A percentile compares a stretch with the other conserved stretches of the same genome.
These are phyloP conservation scores for Drosophila willistoni DNA, from an alignment of 1,140 invertebrate species.

Conservation along the genomic window DNA sequence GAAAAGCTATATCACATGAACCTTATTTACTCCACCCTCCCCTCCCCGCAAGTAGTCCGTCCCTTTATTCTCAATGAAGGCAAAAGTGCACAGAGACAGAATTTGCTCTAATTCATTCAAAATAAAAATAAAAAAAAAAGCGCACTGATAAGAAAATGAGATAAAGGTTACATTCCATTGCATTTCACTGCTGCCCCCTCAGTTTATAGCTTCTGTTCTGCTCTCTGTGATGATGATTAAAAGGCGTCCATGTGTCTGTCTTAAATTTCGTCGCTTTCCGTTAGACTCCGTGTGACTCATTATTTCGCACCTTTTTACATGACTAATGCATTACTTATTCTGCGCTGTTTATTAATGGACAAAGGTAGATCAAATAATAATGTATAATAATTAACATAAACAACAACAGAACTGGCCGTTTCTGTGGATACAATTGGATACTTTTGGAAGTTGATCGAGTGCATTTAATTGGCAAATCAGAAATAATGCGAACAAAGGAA, in stretches of 20 bases:
- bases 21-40: too few species aligned
- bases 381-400: neutral
- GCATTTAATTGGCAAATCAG: too few species aligned
- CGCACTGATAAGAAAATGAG: neutral
- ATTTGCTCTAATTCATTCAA: neutral
- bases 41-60: neutral
- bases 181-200: neutral
- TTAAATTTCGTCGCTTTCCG: neutral
- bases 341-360: neutral
- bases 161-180: conserved; percentile 3
- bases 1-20: neutral
- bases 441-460: too few species aligned
- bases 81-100: neutral
- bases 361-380: conserved; percentile 1
- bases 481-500: too few species aligned
- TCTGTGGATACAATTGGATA: too few species aligned
- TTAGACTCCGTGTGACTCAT: neutral
- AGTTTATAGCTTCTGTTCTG: neutral
- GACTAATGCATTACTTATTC: neutral
- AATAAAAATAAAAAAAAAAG: neutral
- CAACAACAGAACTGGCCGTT: neutral
- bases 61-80: neutral
- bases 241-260: conserved; percentile 1
- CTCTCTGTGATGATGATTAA: neutral
- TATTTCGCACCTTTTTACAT: neutral